Evolutionary conservation across 2,113 vertebrate species (phyloP).

Genomic region (Phylloscopus whistleri): DNA sequence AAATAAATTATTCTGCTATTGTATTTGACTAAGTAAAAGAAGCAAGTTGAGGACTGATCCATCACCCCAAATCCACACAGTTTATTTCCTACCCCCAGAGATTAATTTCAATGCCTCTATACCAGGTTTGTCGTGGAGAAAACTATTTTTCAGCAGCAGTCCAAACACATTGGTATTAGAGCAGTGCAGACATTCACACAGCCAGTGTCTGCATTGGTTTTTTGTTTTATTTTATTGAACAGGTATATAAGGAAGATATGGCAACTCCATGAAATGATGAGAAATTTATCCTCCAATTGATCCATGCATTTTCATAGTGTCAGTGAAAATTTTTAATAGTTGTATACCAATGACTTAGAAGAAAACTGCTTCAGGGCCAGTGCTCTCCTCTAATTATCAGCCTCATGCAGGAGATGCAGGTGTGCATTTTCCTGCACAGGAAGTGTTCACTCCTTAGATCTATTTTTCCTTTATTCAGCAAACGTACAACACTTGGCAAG

Average conservation of each 20-base stretch:
- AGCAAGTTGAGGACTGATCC: not conserved
- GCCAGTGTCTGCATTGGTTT: not conserved
- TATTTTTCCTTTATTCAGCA: not conserved
- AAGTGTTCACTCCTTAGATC: not conserved
- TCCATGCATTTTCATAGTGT: rapidly evolving
- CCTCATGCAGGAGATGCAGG: not conserved
- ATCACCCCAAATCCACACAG: not conserved
- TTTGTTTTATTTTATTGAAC: not conserved
- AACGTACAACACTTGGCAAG: not conserved
- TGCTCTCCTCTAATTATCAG: not conserved
- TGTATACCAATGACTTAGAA: not conserved
- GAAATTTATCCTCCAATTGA: not conserved
- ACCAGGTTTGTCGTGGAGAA: not conserved
- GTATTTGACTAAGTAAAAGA: not conserved
- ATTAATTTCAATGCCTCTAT: not conserved
- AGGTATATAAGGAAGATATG: not conserved
- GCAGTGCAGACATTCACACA: not conserved
- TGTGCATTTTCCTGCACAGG: not conserved
- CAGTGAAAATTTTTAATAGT: not conserved
- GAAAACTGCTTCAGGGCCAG: not conserved
- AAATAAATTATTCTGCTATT: not conserved
- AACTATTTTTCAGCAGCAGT: not conserved
- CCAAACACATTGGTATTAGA: not conserved
- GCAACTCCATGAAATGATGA: not conserved
- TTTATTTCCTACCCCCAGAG: not conserved